Percentiles rank a stretch among this genome's conserved stretches.
Evolutionary conservation across 2,888 invertebrate genomes (phyloP).

Genomic region (Sturmia bella): DNA sequence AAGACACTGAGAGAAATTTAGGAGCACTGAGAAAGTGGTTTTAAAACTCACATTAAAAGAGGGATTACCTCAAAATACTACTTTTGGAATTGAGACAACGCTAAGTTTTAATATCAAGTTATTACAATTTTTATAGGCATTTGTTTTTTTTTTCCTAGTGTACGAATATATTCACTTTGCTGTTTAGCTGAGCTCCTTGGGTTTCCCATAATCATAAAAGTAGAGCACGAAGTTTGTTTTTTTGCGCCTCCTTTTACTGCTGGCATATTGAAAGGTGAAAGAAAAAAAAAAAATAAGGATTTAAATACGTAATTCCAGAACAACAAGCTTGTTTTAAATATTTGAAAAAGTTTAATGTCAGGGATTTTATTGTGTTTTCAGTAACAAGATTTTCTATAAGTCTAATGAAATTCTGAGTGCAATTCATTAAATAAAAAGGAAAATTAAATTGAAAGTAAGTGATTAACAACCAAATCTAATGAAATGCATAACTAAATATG

Average conservation of each 20-base stretch:
- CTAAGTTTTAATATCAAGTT: background rate
- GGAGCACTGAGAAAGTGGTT: background rate
- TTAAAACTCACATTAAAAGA: too few species aligned
- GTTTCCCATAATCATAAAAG: slow-evolving; percentile 36
- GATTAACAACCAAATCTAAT: too few species aligned
- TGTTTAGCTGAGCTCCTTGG: slow-evolving; percentile 6
- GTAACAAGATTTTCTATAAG: background rate
- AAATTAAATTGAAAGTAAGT: background rate
- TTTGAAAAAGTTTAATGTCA: slow-evolving; percentile 10
- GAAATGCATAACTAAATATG: too few species aligned
- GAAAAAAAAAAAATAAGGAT: slow-evolving; percentile 28
- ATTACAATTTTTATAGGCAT: background rate
- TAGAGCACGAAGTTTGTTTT: slow-evolving; percentile 39
- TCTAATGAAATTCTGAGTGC: too few species aligned
- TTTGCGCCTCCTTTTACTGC: slow-evolving; percentile 3
- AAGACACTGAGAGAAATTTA: slow-evolving; percentile 35
- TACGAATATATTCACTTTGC: background rate
- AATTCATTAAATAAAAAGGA: background rate
- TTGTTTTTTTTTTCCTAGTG: slow-evolving; percentile 3
- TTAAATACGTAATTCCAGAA: slow-evolving; percentile 42
- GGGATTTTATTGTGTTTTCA: background rate
- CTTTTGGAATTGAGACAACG: too few species aligned
- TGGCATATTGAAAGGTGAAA: background rate
- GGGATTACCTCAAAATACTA: too few species aligned
- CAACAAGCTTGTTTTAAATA: slow-evolving; percentile 22